These are phyloP conservation scores for Calcarius lapponicus DNA, from an alignment of 2,797 vertebrate genomes.

Conservation along the genomic window DNA sequence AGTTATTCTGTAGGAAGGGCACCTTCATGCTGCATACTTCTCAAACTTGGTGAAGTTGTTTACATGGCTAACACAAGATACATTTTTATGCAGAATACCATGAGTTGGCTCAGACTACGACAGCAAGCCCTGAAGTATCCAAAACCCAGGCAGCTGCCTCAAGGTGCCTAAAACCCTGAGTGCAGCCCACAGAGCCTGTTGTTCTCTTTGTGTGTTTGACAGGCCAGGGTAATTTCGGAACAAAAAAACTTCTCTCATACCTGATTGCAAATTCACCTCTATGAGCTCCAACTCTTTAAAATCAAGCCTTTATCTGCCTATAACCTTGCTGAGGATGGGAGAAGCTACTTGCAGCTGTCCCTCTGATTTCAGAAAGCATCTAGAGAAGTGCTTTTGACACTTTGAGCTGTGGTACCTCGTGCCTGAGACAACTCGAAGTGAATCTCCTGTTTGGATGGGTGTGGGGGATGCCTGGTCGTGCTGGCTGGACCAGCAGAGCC, in stretches of 20 bases:
- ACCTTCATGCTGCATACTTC: background rate
- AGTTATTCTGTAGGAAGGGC: background rate
- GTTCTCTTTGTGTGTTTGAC: background rate
- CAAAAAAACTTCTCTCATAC: background rate
- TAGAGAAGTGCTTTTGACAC: background rate
- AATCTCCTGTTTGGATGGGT: background rate
- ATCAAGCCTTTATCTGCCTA: background rate
- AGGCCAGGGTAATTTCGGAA: background rate
- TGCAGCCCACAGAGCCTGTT: background rate
- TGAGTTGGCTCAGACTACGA: background rate
- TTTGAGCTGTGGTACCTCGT: background rate
- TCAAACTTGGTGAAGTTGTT: background rate
- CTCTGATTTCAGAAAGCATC: background rate
- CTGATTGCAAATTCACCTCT: background rate
- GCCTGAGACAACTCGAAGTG: background rate
- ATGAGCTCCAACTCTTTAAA: background rate
- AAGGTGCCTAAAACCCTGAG: background rate
- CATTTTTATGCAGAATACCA: background rate
- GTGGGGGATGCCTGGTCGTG: rapidly evolving
- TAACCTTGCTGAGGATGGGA: background rate
- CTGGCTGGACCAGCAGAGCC: background rate
- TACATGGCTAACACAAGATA: background rate
- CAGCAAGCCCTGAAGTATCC: background rate
- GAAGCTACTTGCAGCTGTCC: background rate
- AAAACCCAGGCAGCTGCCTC: background rate